These are phyloP conservation scores for Ptiloglossa arizonensis DNA, from an alignment of 1,140 invertebrate species.

Conservation along the genomic window DNA sequence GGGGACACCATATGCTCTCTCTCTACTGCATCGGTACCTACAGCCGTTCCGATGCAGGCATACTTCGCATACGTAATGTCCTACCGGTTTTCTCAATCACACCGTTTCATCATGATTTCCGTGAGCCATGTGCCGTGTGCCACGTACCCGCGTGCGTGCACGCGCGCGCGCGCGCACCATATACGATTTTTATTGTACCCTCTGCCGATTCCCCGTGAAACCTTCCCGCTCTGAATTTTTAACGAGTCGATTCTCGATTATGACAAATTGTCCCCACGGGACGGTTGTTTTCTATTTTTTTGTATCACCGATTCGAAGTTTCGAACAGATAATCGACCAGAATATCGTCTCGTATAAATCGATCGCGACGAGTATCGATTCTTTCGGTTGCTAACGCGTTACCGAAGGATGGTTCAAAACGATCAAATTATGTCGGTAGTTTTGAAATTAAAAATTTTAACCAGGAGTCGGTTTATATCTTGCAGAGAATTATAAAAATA, in stretches of 20 bases:
- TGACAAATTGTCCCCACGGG: neutral
- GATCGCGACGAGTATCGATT: too few species aligned
- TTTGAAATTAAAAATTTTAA: too few species aligned
- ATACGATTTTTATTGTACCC: neutral
- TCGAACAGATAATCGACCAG: too few species aligned
- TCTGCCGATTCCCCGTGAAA: neutral
- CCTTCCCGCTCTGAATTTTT: neutral
- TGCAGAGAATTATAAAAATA: too few species aligned
- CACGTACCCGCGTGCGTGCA: neutral
- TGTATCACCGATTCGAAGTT: too few species aligned
- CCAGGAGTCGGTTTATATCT: too few species aligned
- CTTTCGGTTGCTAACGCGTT: too few species aligned
- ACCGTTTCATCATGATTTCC: constrained; percentile 52
- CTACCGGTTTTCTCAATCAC: constrained; percentile 52
- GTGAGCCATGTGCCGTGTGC: constrained; percentile 29
- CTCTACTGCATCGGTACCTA: constrained; percentile 48
- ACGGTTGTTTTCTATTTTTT: too few species aligned
- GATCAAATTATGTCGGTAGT: too few species aligned
- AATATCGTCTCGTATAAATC: too few species aligned
- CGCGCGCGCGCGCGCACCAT: too few species aligned
- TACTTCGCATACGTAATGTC: constrained; percentile 44
- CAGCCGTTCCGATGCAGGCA: constrained; percentile 46
- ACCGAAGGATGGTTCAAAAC: too few species aligned
- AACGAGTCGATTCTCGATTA: neutral
- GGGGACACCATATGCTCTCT: constrained; percentile 65